Evolutionary conservation across 2,797 vertebrate genomes (phyloP).

Genomic region (Apogon talboti): DNA sequence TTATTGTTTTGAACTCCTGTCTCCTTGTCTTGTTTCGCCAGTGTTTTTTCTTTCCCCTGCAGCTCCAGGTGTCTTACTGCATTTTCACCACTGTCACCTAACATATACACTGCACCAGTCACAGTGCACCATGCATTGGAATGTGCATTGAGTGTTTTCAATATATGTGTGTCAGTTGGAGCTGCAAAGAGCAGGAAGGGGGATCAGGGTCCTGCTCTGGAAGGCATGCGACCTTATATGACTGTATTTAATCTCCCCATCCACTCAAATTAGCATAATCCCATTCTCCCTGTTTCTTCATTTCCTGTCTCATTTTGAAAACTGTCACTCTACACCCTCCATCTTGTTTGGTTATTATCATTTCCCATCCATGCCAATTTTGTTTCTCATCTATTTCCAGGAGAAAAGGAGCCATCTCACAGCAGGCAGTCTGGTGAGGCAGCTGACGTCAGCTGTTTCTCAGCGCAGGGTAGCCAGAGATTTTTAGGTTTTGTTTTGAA

Average conservation of each 20-base stretch:
- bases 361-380: slow-evolving; percentile 40
- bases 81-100: slow-evolving; percentile 31
- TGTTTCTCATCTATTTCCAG: slow-evolving; percentile 58
- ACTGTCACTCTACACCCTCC: slow-evolving; percentile 2
- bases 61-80: slow-evolving; percentile 31
- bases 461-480: slow-evolving; percentile 27
- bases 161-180: slow-evolving; percentile 10
- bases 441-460: slow-evolving; percentile 58
- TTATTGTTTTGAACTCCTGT: neutral
- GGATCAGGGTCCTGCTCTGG: slow-evolving; percentile 49
- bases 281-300: slow-evolving; percentile 16
- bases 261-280: slow-evolving; percentile 59
- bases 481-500: slow-evolving; percentile 39
- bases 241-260: slow-evolving; percentile 49
- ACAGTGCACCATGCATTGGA: slow-evolving; percentile 4
- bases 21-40: neutral
- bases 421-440: slow-evolving; percentile 40
- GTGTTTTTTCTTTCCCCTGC: slow-evolving; percentile 7
- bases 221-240: slow-evolving; percentile 53
- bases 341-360: slow-evolving; percentile 29
- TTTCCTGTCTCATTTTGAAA: slow-evolving; percentile 24
- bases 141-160: slow-evolving; percentile 4
- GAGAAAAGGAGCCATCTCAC: slow-evolving; percentile 34
- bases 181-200: slow-evolving; percentile 18
- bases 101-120: slow-evolving; percentile 16